Conservation (phyloP, 2,113 vertebrate species). For the Sinocyclocheilus maitianheensis region DNA sequence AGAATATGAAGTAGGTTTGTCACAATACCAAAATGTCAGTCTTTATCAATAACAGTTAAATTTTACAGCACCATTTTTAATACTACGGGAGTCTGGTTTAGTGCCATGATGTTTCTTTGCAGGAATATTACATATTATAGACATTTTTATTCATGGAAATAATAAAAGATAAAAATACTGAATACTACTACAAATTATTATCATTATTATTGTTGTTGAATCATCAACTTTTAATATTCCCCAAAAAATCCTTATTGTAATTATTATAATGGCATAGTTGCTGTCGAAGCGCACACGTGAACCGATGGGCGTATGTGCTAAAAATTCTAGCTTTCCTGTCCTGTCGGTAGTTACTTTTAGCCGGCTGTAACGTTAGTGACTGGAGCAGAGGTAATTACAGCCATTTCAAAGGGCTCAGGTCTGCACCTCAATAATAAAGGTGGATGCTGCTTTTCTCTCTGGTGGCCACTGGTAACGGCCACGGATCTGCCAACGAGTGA, state of each 20-base stretch:
- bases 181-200: not conserved
- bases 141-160: not conserved
- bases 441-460: conserved; percentile 19
- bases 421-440: conserved; percentile 27
- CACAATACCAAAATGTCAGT: not conserved
- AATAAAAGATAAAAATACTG: not conserved
- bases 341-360: conserved; percentile 60
- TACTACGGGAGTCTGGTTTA: not conserved
- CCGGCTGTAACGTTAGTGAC: conserved; percentile 59
- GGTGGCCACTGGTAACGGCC: not conserved
- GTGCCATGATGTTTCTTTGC: not conserved
- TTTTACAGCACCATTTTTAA: not conserved
- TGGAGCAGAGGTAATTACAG: conserved; percentile 66
- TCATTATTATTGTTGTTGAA: too few species aligned
- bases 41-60: not conserved
- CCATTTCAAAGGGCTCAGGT: conserved; percentile 58
- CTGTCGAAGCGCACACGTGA: conserved; percentile 10
- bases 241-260: too few species aligned
- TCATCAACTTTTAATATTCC: too few species aligned
- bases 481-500: conserved; percentile 21
- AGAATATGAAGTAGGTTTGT: not conserved
- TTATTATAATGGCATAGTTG: too few species aligned
- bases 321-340: conserved; percentile 39
- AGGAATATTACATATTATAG: not conserved
- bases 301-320: conserved; percentile 29